These are phyloP conservation scores for Phoenicopterus ruber DNA, from an alignment of 2,113 vertebrate genomes.

Conservation along the genomic window DNA sequence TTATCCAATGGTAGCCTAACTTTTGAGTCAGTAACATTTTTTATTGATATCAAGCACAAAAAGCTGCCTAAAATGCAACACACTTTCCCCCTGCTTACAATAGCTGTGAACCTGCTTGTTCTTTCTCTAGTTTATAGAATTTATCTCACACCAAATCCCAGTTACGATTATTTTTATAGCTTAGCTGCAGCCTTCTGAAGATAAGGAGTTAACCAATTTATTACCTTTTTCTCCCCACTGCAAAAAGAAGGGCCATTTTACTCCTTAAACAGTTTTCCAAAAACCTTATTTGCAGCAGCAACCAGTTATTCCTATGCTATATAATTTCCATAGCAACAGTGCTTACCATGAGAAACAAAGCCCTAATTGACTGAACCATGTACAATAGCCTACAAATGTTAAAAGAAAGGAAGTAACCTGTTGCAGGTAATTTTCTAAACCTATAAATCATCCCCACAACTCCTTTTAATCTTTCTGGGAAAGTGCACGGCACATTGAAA, in stretches of 20 bases:
- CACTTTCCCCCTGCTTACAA: background rate
- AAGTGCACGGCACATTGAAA: background rate
- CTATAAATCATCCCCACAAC: background rate
- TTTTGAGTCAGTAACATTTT: background rate
- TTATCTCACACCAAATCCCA: background rate
- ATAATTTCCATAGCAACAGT: slow-evolving; percentile 53
- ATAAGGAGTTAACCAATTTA: background rate
- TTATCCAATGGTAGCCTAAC: background rate
- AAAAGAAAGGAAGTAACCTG: background rate
- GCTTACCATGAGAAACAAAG: background rate
- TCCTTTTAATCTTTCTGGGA: background rate
- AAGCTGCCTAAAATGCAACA: background rate
- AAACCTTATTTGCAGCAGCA: background rate
- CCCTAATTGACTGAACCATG: background rate
- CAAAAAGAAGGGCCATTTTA: background rate
- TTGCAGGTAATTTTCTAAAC: background rate
- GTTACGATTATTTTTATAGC: background rate
- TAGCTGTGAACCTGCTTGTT: background rate
- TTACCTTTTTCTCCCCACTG: background rate
- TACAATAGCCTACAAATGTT: background rate
- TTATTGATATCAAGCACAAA: background rate
- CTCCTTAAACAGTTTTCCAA: background rate
- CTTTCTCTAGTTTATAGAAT: background rate
- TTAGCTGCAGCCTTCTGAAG: background rate
- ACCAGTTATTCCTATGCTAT: background rate